Evolutionary conservation across 2,888 invertebrate genomes (phyloP).

Genomic region (Noctua comes): DNA sequence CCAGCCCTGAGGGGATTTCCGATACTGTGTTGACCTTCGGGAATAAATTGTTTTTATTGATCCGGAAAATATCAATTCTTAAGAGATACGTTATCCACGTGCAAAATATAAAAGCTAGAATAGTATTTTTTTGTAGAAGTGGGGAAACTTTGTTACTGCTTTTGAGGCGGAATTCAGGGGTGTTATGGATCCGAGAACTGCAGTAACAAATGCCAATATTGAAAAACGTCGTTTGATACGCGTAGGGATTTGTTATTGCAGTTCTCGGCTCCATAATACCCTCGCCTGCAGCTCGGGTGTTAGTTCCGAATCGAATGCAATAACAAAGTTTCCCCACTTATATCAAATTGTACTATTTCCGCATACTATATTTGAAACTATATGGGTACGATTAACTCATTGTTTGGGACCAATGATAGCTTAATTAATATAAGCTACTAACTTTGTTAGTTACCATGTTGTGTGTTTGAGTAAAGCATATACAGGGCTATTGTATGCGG

Average conservation of each 20-base stretch:
- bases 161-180: no score
- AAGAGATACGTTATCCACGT: not conserved
- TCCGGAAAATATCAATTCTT: not conserved
- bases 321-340: no score
- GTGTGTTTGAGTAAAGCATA: slow-evolving; percentile 3
- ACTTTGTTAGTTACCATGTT: slow-evolving; percentile 15
- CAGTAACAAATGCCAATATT: no score
- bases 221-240: no score
- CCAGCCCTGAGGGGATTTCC: not conserved
- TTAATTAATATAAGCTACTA: slow-evolving; percentile 4
- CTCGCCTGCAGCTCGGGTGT: no score
- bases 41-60: not conserved
- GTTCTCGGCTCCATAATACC: no score
- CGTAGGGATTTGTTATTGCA: no score
- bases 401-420: not conserved
- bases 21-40: not conserved
- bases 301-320: no score
- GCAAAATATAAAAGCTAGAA: not conserved
- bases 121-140: no score
- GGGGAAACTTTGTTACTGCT: no score
- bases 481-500: slow-evolving; percentile 18
- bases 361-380: not conserved
- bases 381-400: not conserved
- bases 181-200: no score
- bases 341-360: no score